Evolutionary conservation across 1,140 invertebrate genomes (phyloP).

Genomic region (Leptoteleia sp.): DNA sequence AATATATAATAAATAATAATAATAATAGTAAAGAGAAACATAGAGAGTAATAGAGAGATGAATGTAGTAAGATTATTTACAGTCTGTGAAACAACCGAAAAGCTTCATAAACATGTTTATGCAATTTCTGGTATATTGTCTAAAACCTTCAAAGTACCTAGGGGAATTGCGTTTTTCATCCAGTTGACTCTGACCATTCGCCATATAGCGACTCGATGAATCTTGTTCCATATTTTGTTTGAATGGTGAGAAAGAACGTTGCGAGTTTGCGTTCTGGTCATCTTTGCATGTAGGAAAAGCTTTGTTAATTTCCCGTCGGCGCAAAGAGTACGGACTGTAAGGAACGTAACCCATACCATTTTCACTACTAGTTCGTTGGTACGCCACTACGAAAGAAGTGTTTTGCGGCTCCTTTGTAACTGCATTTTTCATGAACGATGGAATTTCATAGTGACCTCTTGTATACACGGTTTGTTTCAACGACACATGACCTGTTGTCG

Average conservation of each 20-base stretch:
- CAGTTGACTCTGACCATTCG: conserved; percentile 67
- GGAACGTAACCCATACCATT: conserved; percentile 74
- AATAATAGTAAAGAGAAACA: too few species aligned
- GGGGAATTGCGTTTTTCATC: conserved; percentile 70
- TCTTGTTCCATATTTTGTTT: conserved; percentile 69
- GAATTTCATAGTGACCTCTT: conserved; percentile 71
- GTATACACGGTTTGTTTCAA: conserved; percentile 75
- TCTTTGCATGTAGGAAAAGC: conserved; percentile 71
- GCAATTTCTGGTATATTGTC: too few species aligned
- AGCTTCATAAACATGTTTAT: too few species aligned
- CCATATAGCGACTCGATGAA: conserved; percentile 61
- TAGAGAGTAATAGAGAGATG: too few species aligned
- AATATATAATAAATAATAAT: too few species aligned
- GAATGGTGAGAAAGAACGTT: conserved; percentile 71
- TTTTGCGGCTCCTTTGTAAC: conserved; percentile 71
- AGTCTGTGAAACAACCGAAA: too few species aligned
- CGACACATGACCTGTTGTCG: conserved; percentile 74
- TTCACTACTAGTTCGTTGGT: conserved; percentile 74
- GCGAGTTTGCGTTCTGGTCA: conserved; percentile 47
- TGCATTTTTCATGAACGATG: conserved; percentile 70
- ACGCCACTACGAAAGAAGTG: conserved; percentile 68
- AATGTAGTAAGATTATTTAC: too few species aligned
- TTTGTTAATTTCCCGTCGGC: conserved; percentile 74
- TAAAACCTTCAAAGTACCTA: too few species aligned
- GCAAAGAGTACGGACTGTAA: conserved; percentile 77